These are phyloP conservation scores for Speoplatyrhinus poulsoni DNA, from an alignment of 2,113 vertebrate genomes.

Conservation along the genomic window DNA sequence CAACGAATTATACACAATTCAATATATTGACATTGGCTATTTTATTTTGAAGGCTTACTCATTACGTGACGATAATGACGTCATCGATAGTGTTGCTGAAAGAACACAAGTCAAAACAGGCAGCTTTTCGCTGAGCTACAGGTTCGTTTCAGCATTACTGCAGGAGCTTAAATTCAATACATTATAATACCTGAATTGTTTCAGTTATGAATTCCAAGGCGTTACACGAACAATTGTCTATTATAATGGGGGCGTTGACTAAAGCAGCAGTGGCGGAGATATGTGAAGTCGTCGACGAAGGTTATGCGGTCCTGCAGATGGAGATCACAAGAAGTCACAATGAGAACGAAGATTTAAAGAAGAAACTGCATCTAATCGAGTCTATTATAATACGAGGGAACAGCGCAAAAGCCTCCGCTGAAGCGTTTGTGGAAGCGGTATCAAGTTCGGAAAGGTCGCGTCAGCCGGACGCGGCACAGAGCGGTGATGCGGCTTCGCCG, in stretches of 20 bases:
- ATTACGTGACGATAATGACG: no score
- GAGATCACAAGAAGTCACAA: conserved; percentile 56
- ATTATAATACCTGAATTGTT: conserved; percentile 18
- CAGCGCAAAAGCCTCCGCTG: neutral
- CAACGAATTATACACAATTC: no score
- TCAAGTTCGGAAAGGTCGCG: neutral
- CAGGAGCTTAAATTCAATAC: neutral
- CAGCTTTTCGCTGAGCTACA: neutral
- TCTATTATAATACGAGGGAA: conserved; percentile 58
- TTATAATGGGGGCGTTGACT: conserved; percentile 66
- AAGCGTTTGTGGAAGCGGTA: neutral
- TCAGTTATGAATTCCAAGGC: conserved; percentile 22
- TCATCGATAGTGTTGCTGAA: no score
- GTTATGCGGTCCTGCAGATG: conserved; percentile 55
- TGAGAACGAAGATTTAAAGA: conserved; percentile 68
- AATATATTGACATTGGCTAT: no score
- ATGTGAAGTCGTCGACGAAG: conserved; percentile 63
- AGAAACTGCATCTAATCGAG: conserved; percentile 70
- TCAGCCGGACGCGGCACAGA: neutral
- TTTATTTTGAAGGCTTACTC: no score
- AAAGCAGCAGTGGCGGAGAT: conserved; percentile 67
- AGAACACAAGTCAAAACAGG: no score
- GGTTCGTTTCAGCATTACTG: neutral
- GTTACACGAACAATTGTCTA: conserved; percentile 58
- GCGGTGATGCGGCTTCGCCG: no score